Evolutionary conservation across 2,888 invertebrate genomes (phyloP), one percentile per base, ranked within the genome.

Genomic region (Troides aeacus): DNA sequence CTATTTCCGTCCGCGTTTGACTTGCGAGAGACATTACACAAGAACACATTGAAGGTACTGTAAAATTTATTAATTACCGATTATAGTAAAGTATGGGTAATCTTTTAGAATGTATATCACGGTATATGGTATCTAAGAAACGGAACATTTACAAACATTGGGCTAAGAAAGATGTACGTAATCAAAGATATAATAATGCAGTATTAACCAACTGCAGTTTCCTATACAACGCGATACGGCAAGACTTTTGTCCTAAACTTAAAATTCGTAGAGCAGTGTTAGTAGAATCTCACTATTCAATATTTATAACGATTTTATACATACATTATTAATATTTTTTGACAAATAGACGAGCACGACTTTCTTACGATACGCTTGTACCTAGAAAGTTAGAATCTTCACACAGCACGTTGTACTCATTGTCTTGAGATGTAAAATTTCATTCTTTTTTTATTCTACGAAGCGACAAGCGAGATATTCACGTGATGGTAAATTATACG

Each of bases 201-300:
- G 62, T 46, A 23, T 23, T 15, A 23, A 2, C 21, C 69, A 69
- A 64, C 0, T 75, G 77, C 2, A 79, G 81, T 68, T 78, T 73
- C 62, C 74, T 93, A 53, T 84, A 83, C 23, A 79, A 82, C 6
- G 90, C 88, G 0, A 30, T 75, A 39, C 82, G 92, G 17, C 77
- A 78, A 5, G 87, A 89, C 24, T 87, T 88, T 73, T 86, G 85
- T 68, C 86, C 90, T 0, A 87, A 84, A 72, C 73, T 92, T 62
- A 93, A 86, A 76, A 91, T 94, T 69, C 86, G 94, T n/a, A 84
- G 89, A 56, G 94, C 94, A n/a, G 90, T 92, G 93, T 93, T 75
- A 73, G 92, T 83, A 65, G 62, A 12, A 56, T 63, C 50, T 57
- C 18, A 30, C 12, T 42, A 39, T 39, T 30, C 21, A 24, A 15